Evolutionary conservation across 2,888 invertebrate species (phyloP).

Genomic region (Cremastobaeus sp.): DNA sequence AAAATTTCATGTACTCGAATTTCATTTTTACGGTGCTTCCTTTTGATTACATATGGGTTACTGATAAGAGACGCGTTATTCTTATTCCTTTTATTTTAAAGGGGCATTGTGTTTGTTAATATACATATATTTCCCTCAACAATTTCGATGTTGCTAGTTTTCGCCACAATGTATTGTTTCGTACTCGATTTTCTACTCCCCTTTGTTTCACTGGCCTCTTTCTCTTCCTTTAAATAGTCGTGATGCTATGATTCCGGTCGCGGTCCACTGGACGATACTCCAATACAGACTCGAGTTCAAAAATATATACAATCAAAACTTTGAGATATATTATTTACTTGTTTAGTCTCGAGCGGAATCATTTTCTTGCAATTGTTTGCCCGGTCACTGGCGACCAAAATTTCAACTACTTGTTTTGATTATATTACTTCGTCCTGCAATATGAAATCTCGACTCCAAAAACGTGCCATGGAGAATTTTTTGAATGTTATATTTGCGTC

Average conservation of each 20-base stretch:
- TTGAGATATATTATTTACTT: constrained; percentile 30
- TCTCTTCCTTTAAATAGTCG: constrained; percentile 40
- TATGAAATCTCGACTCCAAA: too few species aligned
- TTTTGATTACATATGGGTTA: constrained; percentile 21
- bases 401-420: constrained; percentile 5
- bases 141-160: constrained; percentile 45
- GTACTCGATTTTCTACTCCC: constrained; percentile 43
- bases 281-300: not conserved
- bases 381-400: not conserved
- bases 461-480: too few species aligned
- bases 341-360: constrained; percentile 8
- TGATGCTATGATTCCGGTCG: constrained; percentile 14
- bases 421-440: too few species aligned
- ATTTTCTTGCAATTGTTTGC: constrained; percentile 20
- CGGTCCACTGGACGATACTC: not conserved
- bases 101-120: constrained; percentile 7
- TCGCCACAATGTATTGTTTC: constrained; percentile 37
- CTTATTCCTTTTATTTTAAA: constrained; percentile 26
- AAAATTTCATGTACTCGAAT: not conserved
- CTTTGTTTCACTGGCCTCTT: constrained; percentile 40
- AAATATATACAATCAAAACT: constrained; percentile 40
- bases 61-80: constrained; percentile 5
- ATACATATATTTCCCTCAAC: constrained; percentile 16
- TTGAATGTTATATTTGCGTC: too few species aligned
- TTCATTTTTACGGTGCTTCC: constrained; percentile 15